Base-by-base conservation (phyloP, 2,888 invertebrate species). In the Oscheius myriophilus region DNA sequence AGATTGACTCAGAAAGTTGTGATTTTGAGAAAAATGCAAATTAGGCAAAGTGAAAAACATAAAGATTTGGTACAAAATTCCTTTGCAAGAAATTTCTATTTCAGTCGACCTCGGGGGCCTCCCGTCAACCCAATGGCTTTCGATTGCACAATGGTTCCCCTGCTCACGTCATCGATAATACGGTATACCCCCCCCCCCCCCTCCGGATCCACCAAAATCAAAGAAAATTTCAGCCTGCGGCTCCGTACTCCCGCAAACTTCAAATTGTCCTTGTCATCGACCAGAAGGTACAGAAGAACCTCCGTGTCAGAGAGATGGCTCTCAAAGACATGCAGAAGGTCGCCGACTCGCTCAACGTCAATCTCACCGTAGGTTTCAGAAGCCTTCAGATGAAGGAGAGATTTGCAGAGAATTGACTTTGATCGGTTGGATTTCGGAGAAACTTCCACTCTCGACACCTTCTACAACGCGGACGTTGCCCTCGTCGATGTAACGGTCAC, bases 391-490 rank as follows among this genome's bases (percentile, higher is more conserved):
- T 11, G 43, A 21, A 1, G 33, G 51, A 21, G 23, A 26, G 14
- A 14, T 1, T 73, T 86, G 46, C 71, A 86, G 84, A 45, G 72
- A 57, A 78, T 86, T 61, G 83, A 85, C 92, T 97, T 96, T 90
- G 95, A 97, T 87, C 95, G 94, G 87, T 89, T 97, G 78, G 97
- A 98, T 89, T 97, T 96, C 89, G 97, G 96, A 0, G 97, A 97
- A 89, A 93, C 94, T 16, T 93, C 93, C 88, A 93, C 94, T 0
- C 89, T 96, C 84, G 96, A 96, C 87, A 92, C 92, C 78, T 97
- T 98, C 89, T 97, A 97, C 89, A 96, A 96, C 91, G 97, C 98
- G 0, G 97, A 98, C 88, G 94, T 97, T 54, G 96, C 94, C 0
- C 90, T 98, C 49, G 94, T 97, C 52, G 98, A 98, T 88, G 90